These are phyloP conservation scores for Aleiodes sp. DNA, from an alignment of 1,140 invertebrate species.

Conservation along the genomic window DNA sequence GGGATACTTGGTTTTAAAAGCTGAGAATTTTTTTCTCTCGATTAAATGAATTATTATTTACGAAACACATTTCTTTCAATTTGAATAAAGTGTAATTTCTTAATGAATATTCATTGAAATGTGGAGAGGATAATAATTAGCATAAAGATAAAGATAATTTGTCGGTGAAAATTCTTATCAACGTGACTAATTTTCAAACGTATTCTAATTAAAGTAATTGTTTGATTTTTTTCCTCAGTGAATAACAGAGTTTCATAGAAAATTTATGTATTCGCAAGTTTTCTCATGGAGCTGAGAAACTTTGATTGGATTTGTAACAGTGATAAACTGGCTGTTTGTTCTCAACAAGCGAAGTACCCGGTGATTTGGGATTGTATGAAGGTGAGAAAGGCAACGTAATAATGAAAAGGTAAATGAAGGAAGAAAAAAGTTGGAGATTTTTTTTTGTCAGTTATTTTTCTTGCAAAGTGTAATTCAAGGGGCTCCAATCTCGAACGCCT, in stretches of 20 bases:
- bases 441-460: too few species aligned
- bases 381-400: neutral
- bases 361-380: neutral
- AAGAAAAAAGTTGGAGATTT: conserved; percentile 7
- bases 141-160: too few species aligned
- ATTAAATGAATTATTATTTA: neutral
- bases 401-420: neutral
- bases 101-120: too few species aligned
- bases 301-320: neutral
- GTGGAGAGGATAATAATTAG: too few species aligned
- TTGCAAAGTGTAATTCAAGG: conserved; percentile 7
- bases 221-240: too few species aligned
- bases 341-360: neutral
- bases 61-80: too few species aligned
- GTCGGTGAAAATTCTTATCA: too few species aligned
- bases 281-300: neutral
- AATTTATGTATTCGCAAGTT: too few species aligned
- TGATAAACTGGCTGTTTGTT: neutral
- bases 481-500: conserved; percentile 10
- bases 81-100: too few species aligned
- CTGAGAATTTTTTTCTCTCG: neutral
- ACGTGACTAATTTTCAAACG: too few species aligned
- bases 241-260: too few species aligned
- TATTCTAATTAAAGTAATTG: too few species aligned
- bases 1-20: neutral